A percentile compares a stretch with the other conserved stretches of the same genome.
phyloP scores from a whole-genome alignment of 2,113 vertebrate species.

The Ageneiosus marmoratus region DNA sequence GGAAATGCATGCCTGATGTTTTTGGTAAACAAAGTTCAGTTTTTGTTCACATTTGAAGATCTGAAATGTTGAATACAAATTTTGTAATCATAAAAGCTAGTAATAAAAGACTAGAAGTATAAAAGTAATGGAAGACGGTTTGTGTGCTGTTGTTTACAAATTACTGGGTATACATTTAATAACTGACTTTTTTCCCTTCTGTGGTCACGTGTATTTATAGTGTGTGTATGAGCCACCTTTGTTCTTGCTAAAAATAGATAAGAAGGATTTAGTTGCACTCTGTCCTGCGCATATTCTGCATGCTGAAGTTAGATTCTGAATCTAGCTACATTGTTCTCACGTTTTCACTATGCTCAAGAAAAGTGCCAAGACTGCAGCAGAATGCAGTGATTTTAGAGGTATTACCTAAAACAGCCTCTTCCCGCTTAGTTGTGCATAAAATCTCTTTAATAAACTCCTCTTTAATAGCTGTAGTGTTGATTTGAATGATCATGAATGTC shows the following conservation, averaged over 20 bases:
- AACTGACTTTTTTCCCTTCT: conserved; percentile 12
- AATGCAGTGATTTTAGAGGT: neutral
- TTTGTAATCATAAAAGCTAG: neutral
- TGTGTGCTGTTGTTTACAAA: neutral
- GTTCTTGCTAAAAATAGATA: conserved; percentile 28
- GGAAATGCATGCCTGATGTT: conserved; percentile 50
- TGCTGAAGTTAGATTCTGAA: neutral
- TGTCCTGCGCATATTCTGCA: neutral
- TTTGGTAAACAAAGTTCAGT: conserved; percentile 24
- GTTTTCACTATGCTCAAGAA: neutral
- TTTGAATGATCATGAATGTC: neutral
- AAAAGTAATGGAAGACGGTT: too few relatives aligned
- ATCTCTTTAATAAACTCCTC: neutral
- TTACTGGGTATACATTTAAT: neutral
- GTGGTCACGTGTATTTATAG: conserved; percentile 19
- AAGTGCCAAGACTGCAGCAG: neutral
- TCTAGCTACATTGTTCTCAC: neutral
- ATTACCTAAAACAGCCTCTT: neutral
- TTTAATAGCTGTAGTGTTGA: neutral
- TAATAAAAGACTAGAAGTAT: too few relatives aligned
- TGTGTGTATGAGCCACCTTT: neutral
- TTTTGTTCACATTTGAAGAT: neutral
- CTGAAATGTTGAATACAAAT: neutral
- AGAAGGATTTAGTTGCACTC: conserved; percentile 1
- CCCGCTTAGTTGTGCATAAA: neutral